Evolutionary conservation across 2,888 invertebrate species (phyloP), one percentile per base, ranked within the genome.

Genomic region (Tridacna gigas): DNA sequence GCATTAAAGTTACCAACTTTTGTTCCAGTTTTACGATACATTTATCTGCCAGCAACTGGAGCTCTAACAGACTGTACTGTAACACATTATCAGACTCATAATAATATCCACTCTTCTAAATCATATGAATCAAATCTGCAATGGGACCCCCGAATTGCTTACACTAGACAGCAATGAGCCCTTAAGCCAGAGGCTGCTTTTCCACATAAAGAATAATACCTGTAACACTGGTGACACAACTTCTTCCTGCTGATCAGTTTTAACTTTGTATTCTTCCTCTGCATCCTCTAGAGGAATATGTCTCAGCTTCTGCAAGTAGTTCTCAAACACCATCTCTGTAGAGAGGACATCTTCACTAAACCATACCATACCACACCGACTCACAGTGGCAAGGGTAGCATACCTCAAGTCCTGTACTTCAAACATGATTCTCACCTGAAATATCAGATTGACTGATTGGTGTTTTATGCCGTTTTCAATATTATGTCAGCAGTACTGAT

Each of bases 361-460:
- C 99, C 99, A 99, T 66, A 99, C 99, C 99, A 99, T 99, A 89
- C 99, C 99, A 95, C 99, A 99, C 95, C 99, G 98, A 9, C 99
- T 99, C 0, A 99, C 99, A 0, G 99, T 99, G 25, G 99, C 99
- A 88, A 99, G 96, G 0, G 99, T 99, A 0, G 99, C 99, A 95
- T 98, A 99, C 95, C 98, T 98, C 93, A 99, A 95, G 95, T 99
- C 99, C 96, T 99, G 99, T 1, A 97, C 97, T 95, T 97, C 95
- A 92, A 96, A 96, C 94, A 96, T 95, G 85, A 96, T 95, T 56
- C 96, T 92, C 79, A 95, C 94, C 94, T 95, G 26, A 12, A 75
- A 75, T 37, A 37, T 37, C 37, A 37, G 3, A 7, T 37, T 7
- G 7, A 37, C 2, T 37, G 37, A 37, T 37, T 37, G 37, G n/a